These are phyloP conservation scores for Leptodactylus fallax DNA, from an alignment of 2,797 vertebrate genomes.

Conservation along the genomic window DNA sequence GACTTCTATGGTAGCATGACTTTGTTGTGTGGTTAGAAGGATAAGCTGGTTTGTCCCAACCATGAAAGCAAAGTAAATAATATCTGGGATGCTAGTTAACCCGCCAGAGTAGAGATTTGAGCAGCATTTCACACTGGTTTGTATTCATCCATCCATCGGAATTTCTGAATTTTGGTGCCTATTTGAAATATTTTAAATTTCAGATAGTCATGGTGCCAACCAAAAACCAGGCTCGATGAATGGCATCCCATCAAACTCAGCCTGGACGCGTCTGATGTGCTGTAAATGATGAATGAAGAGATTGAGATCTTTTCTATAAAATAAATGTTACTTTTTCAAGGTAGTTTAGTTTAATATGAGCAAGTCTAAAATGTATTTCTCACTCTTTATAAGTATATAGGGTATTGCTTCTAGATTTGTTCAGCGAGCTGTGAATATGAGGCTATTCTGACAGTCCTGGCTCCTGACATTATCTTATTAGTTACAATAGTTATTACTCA, in stretches of 20 bases:
- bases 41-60: background rate
- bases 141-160: background rate
- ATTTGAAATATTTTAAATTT: background rate
- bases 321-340: too few relatives aligned
- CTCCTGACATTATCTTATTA: background rate
- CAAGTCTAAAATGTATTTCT: too few relatives aligned
- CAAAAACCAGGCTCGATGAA: background rate
- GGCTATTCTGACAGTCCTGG: too few relatives aligned
- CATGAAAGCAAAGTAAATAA: background rate
- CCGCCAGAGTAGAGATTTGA: background rate
- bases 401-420: too few relatives aligned
- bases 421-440: too few relatives aligned
- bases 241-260: background rate
- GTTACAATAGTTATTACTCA: background rate
- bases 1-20: background rate
- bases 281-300: too few relatives aligned
- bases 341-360: too few relatives aligned
- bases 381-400: too few relatives aligned
- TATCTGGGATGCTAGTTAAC: background rate
- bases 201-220: too few relatives aligned
- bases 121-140: background rate
- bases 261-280: too few relatives aligned
- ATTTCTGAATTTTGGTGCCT: background rate
- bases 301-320: too few relatives aligned
- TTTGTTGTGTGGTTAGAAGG: background rate